A percentile compares a stretch with the other conserved stretches of the same genome.
Evolutionary conservation across 2,888 invertebrate genomes (phyloP).

Genomic region (Thymelicus lineola): DNA sequence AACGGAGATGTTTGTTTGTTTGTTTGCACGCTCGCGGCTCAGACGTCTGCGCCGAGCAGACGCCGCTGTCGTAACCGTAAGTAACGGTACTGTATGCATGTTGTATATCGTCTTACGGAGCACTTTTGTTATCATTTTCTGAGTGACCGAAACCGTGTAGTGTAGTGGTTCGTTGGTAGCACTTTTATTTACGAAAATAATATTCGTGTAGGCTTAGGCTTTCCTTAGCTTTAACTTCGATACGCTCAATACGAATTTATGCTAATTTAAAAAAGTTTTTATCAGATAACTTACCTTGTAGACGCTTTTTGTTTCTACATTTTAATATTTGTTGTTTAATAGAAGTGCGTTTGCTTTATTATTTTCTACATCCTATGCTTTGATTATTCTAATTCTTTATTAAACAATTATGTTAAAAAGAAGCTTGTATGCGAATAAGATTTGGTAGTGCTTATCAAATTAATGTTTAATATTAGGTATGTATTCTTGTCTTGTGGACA

Average conservation of each 20-base stretch:
- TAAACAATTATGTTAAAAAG: not conserved
- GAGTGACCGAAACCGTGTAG: slow-evolving; percentile 54
- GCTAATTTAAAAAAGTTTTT: not conserved
- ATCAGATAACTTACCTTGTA: not conserved
- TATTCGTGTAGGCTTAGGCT: slow-evolving; percentile 29
- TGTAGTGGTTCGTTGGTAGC: slow-evolving; percentile 32
- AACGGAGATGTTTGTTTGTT: slow-evolving; percentile 57
- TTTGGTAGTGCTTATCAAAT: not conserved
- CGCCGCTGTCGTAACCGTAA: slow-evolving; percentile 70
- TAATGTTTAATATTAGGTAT: too few relatives aligned
- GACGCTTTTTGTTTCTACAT: slow-evolving; percentile 1
- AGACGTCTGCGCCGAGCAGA: slow-evolving; percentile 68
- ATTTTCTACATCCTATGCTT: not conserved
- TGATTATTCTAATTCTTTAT: slow-evolving; percentile 6
- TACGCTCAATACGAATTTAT: slow-evolving; percentile 5
- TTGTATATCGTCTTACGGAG: slow-evolving; percentile 43
- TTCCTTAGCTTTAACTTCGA: slow-evolving; percentile 8
- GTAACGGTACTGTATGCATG: slow-evolving; percentile 66
- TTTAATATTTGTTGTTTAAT: slow-evolving; percentile 16
- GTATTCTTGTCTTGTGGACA: too few relatives aligned
- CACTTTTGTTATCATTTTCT: slow-evolving; percentile 76
- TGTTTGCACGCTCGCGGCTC: slow-evolving; percentile 64
- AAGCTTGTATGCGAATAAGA: not conserved
- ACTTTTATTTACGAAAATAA: slow-evolving; percentile 18
- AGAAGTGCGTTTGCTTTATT: slow-evolving; percentile 10